Percentiles rank a stretch among this genome's conserved stretches.
These are phyloP conservation scores for Sandelia bainsii DNA, from an alignment of 2,797 vertebrate species.

Conservation along the genomic window DNA sequence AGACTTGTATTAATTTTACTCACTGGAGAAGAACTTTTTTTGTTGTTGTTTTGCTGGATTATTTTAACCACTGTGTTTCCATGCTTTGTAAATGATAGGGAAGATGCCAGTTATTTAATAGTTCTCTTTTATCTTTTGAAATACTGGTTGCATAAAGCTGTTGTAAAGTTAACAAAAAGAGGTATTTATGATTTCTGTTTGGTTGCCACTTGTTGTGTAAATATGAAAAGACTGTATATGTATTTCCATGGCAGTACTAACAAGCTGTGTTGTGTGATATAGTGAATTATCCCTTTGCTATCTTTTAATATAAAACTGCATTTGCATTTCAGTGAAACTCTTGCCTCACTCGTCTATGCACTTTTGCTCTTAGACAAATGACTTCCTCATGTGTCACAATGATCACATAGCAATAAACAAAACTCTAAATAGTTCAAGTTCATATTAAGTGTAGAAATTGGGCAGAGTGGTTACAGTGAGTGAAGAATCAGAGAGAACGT, in stretches of 20 bases:
- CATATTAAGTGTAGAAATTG: too few species aligned
- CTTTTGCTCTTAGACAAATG: slow-evolving; percentile 9
- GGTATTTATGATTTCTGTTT: slow-evolving; percentile 88
- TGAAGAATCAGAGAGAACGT: too few species aligned
- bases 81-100: slow-evolving; percentile 85
- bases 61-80: slow-evolving; percentile 88
- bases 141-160: slow-evolving; percentile 84
- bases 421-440: too few species aligned
- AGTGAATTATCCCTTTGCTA: slow-evolving; percentile 87
- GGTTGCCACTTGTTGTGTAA: slow-evolving; percentile 87
- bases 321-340: slow-evolving; percentile 81
- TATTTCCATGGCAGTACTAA: slow-evolving; percentile 89
- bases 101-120: slow-evolving; percentile 89
- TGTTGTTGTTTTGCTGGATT: slow-evolving; percentile 74
- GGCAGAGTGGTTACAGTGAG: too few species aligned
- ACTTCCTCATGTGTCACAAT: background rate
- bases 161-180: slow-evolving; percentile 90
- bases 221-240: slow-evolving; percentile 89
- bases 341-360: slow-evolving; percentile 44
- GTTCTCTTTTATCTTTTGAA: slow-evolving; percentile 82
- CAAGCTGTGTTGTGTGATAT: slow-evolving; percentile 88
- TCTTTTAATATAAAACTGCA: slow-evolving; percentile 90
- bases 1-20: slow-evolving; percentile 84
- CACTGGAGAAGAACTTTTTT: slow-evolving; percentile 82
- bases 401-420: too few species aligned